Evolutionary conservation across 2,888 invertebrate genomes (phyloP).

Genomic region (Synergus gifuensis): DNA sequence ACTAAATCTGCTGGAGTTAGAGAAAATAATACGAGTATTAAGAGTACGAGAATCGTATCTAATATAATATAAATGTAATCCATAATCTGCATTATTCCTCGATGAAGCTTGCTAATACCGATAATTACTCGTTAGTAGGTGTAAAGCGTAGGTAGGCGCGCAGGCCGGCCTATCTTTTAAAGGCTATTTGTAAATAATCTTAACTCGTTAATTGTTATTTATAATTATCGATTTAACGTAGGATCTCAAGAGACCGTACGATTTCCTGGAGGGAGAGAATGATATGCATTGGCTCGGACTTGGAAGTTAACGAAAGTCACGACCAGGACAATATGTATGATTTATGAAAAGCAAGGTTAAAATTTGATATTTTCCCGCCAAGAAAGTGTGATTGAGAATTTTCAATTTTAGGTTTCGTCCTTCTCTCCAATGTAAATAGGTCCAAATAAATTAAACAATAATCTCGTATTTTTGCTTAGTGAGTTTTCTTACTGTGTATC

Average conservation of each 20-base stretch:
- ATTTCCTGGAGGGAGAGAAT: slow-evolving; percentile 65
- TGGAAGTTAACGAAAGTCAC: slow-evolving; percentile 41
- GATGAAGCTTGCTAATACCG: slow-evolving; percentile 38
- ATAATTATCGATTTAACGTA: slow-evolving; percentile 60
- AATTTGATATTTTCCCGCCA: slow-evolving; percentile 29
- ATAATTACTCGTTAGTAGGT: slow-evolving; percentile 57
- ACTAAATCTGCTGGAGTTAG: slow-evolving; percentile 4
- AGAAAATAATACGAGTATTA: slow-evolving; percentile 31
- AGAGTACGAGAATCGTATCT: slow-evolving; percentile 7
- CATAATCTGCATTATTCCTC: slow-evolving; percentile 40
- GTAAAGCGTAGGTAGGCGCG: slow-evolving; percentile 51
- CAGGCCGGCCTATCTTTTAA: slow-evolving; percentile 50
- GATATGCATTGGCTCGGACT: slow-evolving; percentile 67
- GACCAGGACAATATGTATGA: neutral
- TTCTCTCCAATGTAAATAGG: neutral
- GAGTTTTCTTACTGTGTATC: slow-evolving; percentile 19
- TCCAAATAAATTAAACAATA: neutral
- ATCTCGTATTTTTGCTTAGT: slow-evolving; percentile 1
- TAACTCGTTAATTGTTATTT: slow-evolving; percentile 62
- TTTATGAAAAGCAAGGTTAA: neutral
- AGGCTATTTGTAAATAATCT: slow-evolving; percentile 55
- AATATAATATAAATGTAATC: slow-evolving; percentile 28
- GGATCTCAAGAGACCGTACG: slow-evolving; percentile 56
- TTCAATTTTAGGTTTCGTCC: neutral
- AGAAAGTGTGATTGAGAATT: neutral